These are phyloP conservation scores for Paradoxurus hermaphroditus DNA, from an alignment of 2,113 vertebrate genomes.

Conservation along the genomic window DNA sequence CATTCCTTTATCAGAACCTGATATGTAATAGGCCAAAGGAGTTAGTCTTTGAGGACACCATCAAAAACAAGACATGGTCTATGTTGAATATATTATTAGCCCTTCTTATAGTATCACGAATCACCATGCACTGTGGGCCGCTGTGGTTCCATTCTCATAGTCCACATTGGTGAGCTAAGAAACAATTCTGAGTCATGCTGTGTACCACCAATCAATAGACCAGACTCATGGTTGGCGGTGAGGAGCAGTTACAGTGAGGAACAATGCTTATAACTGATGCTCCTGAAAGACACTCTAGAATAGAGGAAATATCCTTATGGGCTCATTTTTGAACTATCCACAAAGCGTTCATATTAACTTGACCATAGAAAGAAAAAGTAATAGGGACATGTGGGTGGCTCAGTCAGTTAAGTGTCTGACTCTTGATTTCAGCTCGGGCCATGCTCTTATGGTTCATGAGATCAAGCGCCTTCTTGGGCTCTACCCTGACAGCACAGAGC, in stretches of 20 bases:
- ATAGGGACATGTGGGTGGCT: not conserved
- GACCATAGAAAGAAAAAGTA: not conserved
- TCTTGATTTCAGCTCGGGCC: too few species aligned
- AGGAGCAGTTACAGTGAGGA: not conserved
- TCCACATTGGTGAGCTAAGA: not conserved
- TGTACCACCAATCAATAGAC: not conserved
- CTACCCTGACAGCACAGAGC: too few species aligned
- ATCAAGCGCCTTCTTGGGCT: too few species aligned
- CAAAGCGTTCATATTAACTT: not conserved
- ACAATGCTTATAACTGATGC: not conserved
- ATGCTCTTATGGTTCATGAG: too few species aligned
- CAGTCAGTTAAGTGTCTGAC: too few species aligned
- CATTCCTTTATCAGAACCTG: not conserved
- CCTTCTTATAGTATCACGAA: not conserved
- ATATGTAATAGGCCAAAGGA: not conserved
- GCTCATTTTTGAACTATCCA: not conserved
- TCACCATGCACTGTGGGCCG: not conserved
- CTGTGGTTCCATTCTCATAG: not conserved
- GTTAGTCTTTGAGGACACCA: not conserved
- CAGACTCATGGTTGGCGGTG: fast-evolving
- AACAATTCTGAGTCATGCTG: not conserved
- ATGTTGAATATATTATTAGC: not conserved
- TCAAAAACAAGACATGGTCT: not conserved
- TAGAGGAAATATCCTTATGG: not conserved
- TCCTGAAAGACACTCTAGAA: not conserved